These are phyloP conservation scores for Patella vulgata DNA, from an alignment of 1,140 invertebrate species.

Conservation along the genomic window DNA sequence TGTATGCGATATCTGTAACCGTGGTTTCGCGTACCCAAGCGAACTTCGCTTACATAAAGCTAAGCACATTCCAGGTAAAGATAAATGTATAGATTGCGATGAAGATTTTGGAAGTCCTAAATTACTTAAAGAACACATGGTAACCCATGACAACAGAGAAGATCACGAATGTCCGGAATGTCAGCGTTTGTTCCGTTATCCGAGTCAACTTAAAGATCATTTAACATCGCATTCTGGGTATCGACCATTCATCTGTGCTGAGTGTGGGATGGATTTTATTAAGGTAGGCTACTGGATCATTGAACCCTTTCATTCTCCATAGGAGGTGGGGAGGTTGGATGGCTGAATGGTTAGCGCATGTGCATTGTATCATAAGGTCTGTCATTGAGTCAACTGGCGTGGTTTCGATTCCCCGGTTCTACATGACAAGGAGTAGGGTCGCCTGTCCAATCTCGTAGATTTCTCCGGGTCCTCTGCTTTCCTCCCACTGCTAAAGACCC, in stretches of 20 bases:
- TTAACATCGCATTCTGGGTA: conserved; percentile 69
- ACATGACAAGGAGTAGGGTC: too few species aligned
- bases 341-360: too few species aligned
- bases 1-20: conserved; percentile 73
- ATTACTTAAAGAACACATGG: conserved; percentile 64
- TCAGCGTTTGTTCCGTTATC: conserved; percentile 71
- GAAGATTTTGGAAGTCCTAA: conserved; percentile 42
- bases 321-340: too few species aligned
- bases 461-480: too few species aligned
- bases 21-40: conserved; percentile 55
- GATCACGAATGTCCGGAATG: conserved; percentile 69
- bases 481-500: too few species aligned
- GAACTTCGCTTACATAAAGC: conserved; percentile 47
- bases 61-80: conserved; percentile 29
- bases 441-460: too few species aligned
- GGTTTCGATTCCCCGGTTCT: too few species aligned
- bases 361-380: too few species aligned
- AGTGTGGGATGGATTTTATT: conserved; percentile 69
- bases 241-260: conserved; percentile 70
- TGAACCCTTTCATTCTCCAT: neutral
- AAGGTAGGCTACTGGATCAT: conserved; percentile 47
- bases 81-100: conserved; percentile 44
- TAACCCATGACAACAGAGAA: conserved; percentile 33
- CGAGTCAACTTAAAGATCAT: conserved; percentile 70
- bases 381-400: too few species aligned